phyloP scores from a whole-genome alignment of 2,113 vertebrate genomes.

The Actenoides lindsayi region DNA sequence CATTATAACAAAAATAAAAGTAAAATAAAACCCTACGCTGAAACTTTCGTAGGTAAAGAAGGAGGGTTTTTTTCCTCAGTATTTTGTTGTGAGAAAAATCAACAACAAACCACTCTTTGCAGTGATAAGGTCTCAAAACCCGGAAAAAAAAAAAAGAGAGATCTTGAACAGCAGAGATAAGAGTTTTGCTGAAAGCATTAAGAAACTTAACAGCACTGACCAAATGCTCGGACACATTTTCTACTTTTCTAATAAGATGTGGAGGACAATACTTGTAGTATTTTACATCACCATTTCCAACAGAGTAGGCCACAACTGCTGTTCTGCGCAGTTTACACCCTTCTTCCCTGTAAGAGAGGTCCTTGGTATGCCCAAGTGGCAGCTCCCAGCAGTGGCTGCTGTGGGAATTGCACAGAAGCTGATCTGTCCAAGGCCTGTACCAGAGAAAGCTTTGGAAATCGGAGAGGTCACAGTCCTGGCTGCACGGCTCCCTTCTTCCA shows the following conservation, averaged over 20 bases:
- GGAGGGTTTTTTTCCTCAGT: background rate
- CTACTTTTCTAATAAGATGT: background rate
- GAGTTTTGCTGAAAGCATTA: background rate
- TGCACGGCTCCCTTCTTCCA: background rate
- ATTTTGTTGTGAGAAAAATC: background rate
- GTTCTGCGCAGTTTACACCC: background rate
- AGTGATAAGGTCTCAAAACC: conserved; percentile 6
- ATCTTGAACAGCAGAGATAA: background rate
- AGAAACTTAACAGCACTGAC: background rate
- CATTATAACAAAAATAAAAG: background rate
- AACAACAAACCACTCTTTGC: background rate
- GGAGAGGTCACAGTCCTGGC: background rate
- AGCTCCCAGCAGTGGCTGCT: background rate
- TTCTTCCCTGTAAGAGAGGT: background rate
- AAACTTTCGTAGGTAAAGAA: background rate
- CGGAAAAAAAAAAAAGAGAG: background rate
- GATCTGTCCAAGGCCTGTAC: background rate
- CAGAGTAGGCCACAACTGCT: background rate
- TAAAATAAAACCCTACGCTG: background rate
- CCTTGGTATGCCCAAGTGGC: background rate
- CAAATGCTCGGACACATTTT: background rate
- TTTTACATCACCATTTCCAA: background rate
- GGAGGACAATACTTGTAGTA: background rate
- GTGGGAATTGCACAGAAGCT: background rate
- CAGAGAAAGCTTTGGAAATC: background rate